Evolutionary conservation across 2,113 vertebrate genomes (phyloP), one percentile per base, ranked within the genome.

Genomic region (Pao palembangensis): DNA sequence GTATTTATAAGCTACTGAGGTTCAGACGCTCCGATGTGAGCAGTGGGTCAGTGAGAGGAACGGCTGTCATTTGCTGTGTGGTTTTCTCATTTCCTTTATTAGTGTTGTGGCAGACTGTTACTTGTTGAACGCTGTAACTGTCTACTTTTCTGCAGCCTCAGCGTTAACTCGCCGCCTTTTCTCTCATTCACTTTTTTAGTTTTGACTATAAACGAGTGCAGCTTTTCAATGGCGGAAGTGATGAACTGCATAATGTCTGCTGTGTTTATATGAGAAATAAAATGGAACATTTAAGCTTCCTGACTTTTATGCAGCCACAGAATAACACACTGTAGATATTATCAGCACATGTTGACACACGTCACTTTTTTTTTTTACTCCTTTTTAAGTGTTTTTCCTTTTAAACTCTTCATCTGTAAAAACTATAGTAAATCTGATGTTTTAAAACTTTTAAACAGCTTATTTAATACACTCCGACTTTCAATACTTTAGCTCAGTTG

Each of bases 81-180:
- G 85, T 88, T 90, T 89, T 74, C 80, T 91, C 88, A 89, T 90
- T 91, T 90, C 88, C 88, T 86, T 88, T 88, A 79, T 88, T 83
- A 80, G 81, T 85, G 74, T 78, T 79, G 74, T 73, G 81, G 80
- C 82, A 89, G 82, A 79, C 71, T 72, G 47, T 69, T 79, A 78
- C 69, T 81, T 81, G 72, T 70, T 58, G 55, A 82, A 75, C 34
- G 55, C 76, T 69, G 77, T 10, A 67, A 85, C 71, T 75, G 76
- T 83, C 58, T 78, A 28, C 50, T 31, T 74, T 86, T 76, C 58
- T 81, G 79, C 73, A 14, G 14, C 67, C 65, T 88, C 78, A 86
- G 85, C 82, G 67, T 71, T 74, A 59, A 72, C 52, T 64, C 1
- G 59, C 52, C 42, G 1, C 43, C 31, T 42, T 58, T 69, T 67